A percentile compares a stretch with the other conserved stretches of the same genome.
These are phyloP conservation scores for Holotrichia oblita DNA, from an alignment of 1,140 invertebrate species.

Conservation along the genomic window DNA sequence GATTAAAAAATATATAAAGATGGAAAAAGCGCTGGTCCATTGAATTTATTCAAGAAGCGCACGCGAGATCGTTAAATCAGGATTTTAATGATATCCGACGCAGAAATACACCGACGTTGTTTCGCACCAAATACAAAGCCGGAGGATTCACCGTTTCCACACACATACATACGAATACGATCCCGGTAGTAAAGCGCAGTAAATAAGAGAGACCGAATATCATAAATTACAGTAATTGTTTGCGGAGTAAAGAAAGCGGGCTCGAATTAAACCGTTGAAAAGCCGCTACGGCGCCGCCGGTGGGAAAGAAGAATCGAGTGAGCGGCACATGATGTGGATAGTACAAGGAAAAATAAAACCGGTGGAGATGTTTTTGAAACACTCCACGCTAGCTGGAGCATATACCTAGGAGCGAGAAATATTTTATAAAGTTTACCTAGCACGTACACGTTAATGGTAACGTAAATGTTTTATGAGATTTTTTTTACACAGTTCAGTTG, in stretches of 20 bases:
- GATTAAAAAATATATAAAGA: too few species aligned
- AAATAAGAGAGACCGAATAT: slow-evolving; percentile 21
- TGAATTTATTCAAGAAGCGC: not conserved
- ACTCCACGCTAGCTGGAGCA: not conserved
- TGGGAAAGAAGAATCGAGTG: not conserved
- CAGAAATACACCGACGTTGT: not conserved
- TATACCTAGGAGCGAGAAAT: not conserved
- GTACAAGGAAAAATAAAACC: not conserved
- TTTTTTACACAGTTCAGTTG: slow-evolving; percentile 24
- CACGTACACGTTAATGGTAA: not conserved
- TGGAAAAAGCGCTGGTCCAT: not conserved
- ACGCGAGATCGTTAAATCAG: slow-evolving; percentile 3
- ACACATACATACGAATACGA: not conserved
- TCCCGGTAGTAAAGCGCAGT: not conserved
- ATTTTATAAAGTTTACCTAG: slow-evolving; percentile 15
- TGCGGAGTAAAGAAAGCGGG: not conserved
- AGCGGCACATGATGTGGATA: not conserved
- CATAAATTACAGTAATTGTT: slow-evolving; percentile 23
- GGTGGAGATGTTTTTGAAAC: slow-evolving; percentile 12
- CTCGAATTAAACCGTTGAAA: slow-evolving; percentile 6
- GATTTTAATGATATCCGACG: slow-evolving; percentile 17
- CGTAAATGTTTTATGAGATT: slow-evolving; percentile 18
- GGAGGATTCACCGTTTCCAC: not conserved
- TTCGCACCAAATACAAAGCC: not conserved
- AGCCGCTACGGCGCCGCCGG: not conserved